Evolutionary conservation across 2,113 vertebrate species (phyloP), one percentile per base, ranked within the genome.

Genomic region (Egretta garzetta): DNA sequence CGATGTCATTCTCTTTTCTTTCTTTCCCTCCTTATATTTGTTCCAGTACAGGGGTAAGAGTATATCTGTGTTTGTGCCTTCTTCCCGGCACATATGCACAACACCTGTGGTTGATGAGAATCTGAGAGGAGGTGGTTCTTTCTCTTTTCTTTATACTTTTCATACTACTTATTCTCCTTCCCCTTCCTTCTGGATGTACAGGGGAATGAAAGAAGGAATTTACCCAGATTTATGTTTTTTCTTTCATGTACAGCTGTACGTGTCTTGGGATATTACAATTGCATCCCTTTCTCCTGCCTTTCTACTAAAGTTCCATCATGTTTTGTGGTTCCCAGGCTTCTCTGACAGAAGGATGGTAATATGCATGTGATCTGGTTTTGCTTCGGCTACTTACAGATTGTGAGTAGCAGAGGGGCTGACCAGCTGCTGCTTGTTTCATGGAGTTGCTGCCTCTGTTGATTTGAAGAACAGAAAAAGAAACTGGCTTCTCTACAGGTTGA

Each of bases 181-280:
- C 35, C 45, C 14, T 88, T 90, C 50, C 55, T 59, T 76, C 59
- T 70, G 80, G 80, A 55, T 60, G 21, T 68, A 81, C 6, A 68
- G 85, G 84, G 71, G 62, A 90, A 88, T n/a, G 88, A 95, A 96
- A 97, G 83, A 80, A 77, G 33, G 49, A 85, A 94, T 94, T 88
- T 77, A 75, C 60, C 20, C 53, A 87, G 93, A 92, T 94, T 90
- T 93, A 88, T 94, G 90, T 41, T 52, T 86, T 86, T 88, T 37
- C n/a, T 88, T 90, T 90, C 72, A 92, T 64, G 47, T 85, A 89
- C 70, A 90, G 64, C 87, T 90, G 70, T 93, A 77, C 63, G 14
- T 93, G 70, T 91, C 10, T 12, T 68, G 43, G 49, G 53, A 60
- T 94, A 87, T 95, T 94, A 90, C 24, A 59, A 26, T 1, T 39